Evolutionary conservation across 2,797 vertebrate species (phyloP), one percentile per base, ranked within the genome.

Genomic region (Oreochromis grahami): DNA sequence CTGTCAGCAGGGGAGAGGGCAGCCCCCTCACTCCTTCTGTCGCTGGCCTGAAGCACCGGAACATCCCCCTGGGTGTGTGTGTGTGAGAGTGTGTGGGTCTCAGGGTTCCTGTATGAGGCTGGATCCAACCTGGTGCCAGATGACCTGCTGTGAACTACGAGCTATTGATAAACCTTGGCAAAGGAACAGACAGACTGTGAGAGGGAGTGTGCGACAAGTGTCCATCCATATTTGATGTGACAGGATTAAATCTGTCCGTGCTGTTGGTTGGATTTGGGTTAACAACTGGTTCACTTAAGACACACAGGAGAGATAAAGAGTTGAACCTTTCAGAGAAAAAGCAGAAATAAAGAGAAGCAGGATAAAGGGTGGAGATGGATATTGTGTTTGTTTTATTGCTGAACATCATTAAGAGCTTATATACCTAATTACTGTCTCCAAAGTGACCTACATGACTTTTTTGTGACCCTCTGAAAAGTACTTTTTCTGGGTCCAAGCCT

Each of bases 11-110:
- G 91, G 68, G 80, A 85, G 86, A 86, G 83, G 79, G 85, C 88
- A 84, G 86, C 91, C 90, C 83, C 87, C 89, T 93, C 92, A 77
- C 78, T 92, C 93, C 93, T 93, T 95, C 93, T 94, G 93, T 92
- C 91, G 77, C 91, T 87, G 91, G 91, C 93, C 85, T 83, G 43
- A 72, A 89, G 90, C 88, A 87, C 90, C 76, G 88, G 88, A 94
- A 92, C 83, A 76, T 76, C 82, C 86, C 76, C 89, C 88, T 81
- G 83, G n/a, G 34, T 77, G n/a, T 70, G 2, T 74, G 80, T 79
- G 29, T 58, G 76, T 58, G 24, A 65, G 17, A 53, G 1, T 58
- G 78, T 79, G 32, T 70, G 29, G 53, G 76, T 50, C 80, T 70
- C 29, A 58, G 63, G 55, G n/a, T 60, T 79, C 60, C 45, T 41